These are phyloP conservation scores for Phodopus roborovskii DNA, from an alignment of 2,113 vertebrate species.

Conservation along the genomic window DNA sequence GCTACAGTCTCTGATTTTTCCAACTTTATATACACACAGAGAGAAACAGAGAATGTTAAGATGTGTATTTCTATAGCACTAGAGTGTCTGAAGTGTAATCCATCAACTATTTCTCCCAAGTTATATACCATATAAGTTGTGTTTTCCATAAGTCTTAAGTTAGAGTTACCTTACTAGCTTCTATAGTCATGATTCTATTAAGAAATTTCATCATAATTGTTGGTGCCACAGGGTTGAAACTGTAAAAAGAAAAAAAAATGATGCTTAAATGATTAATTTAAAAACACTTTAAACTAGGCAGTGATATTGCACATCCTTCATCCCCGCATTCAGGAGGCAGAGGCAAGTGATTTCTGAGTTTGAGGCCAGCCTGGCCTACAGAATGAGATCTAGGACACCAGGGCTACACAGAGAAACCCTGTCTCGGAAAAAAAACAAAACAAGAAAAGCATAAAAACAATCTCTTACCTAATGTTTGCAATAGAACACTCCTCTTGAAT, in stretches of 20 bases:
- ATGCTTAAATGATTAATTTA: slow-evolving; percentile 58
- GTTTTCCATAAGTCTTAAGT: slow-evolving; percentile 25
- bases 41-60: not conserved
- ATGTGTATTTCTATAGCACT: not conserved
- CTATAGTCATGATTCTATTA: slow-evolving; percentile 88
- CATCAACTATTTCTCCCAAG: not conserved
- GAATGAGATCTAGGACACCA: not conserved
- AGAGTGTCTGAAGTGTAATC: not conserved
- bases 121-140: not conserved
- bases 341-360: not conserved
- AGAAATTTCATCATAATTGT: slow-evolving; percentile 96
- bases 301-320: not conserved
- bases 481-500: slow-evolving; percentile 92
- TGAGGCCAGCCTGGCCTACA: not conserved
- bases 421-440: not conserved
- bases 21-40: not conserved
- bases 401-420: not conserved
- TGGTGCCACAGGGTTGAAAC: slow-evolving; percentile 97
- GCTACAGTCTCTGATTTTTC: not conserved
- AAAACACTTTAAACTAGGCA: not conserved
- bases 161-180: slow-evolving; percentile 90
- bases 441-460: not conserved
- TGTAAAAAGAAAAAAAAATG: slow-evolving; percentile 79
- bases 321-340: not conserved
- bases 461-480: slow-evolving; percentile 90